Conservation (phyloP, 2,888 invertebrate species). For the Cephus pulcher region DNA sequence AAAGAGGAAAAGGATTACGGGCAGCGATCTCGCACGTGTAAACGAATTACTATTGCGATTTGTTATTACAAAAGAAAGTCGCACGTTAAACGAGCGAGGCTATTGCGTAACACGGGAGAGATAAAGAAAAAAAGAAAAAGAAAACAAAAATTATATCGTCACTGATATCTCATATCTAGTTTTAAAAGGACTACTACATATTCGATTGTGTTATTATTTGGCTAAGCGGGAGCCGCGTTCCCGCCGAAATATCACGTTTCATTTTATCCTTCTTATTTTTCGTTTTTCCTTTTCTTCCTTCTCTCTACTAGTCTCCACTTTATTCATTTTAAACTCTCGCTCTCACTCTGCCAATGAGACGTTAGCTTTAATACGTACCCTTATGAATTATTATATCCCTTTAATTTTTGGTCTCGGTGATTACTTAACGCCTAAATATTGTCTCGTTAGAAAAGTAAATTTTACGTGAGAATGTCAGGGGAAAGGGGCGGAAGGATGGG, state of each 20-base stretch:
- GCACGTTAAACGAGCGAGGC: conserved; percentile 10
- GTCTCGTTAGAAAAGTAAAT: conserved; percentile 54
- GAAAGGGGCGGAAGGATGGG: not conserved
- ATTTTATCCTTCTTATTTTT: conserved; percentile 27
- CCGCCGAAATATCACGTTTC: conserved; percentile 30
- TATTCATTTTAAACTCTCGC: conserved; percentile 8
- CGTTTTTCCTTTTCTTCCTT: conserved; percentile 13
- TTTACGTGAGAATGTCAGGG: conserved; percentile 16
- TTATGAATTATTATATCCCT: conserved; percentile 47
- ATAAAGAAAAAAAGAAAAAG: conserved; percentile 15
- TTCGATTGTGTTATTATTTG: conserved; percentile 9
- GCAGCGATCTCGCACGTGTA: not conserved
- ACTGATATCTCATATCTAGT: not conserved
- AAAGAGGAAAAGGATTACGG: not conserved
- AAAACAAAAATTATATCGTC: conserved; percentile 15
- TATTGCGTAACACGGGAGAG: conserved; percentile 20
- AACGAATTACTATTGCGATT: not conserved
- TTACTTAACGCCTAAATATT: conserved; percentile 63
- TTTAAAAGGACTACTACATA: not conserved
- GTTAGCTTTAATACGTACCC: conserved; percentile 30
- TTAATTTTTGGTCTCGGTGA: conserved; percentile 64
- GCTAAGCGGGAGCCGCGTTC: conserved; percentile 12
- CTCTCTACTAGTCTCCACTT: conserved; percentile 5
- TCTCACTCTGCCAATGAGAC: conserved; percentile 11
- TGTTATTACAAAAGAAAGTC: not conserved